Evolutionary conservation across 1,140 invertebrate species (phyloP).

Genomic region (Microplitis mediator): DNA sequence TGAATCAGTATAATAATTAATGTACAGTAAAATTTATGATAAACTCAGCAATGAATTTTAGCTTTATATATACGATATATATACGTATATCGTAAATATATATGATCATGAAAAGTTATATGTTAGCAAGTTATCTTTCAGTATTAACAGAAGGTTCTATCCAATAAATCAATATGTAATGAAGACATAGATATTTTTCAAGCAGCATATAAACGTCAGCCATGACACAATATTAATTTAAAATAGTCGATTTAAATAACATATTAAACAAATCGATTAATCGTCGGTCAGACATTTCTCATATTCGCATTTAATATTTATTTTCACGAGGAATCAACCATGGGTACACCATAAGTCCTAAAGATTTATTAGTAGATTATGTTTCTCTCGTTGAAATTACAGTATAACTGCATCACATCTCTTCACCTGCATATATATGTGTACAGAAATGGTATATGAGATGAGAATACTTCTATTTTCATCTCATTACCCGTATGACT

Average conservation of each 20-base stretch:
- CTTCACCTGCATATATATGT: neutral
- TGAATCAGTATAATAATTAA: too few relatives aligned
- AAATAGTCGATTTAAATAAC: slow-evolving; percentile 10
- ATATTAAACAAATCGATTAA: slow-evolving; percentile 17
- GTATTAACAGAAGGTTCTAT: too few relatives aligned
- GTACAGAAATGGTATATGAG: neutral
- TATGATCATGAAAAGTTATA: too few relatives aligned
- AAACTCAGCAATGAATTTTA: too few relatives aligned
- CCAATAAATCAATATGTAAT: slow-evolving; percentile 19
- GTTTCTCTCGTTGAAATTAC: slow-evolving; percentile 24
- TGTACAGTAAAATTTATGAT: too few relatives aligned
- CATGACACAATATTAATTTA: neutral
- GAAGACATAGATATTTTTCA: slow-evolving; percentile 23
- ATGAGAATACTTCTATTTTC: slow-evolving; percentile 25
- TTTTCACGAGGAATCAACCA: slow-evolving; percentile 14
- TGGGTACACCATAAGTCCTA: slow-evolving; percentile 5
- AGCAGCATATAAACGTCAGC: neutral
- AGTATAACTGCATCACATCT: slow-evolving; percentile 23
- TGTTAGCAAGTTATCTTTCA: too few relatives aligned
- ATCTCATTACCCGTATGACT: slow-evolving; percentile 26
- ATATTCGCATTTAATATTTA: slow-evolving; percentile 13
- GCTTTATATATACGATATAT: too few relatives aligned
- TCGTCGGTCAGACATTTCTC: slow-evolving; percentile 7
- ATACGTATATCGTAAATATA: too few relatives aligned
- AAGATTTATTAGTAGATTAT: slow-evolving; percentile 20